A percentile compares a stretch with the other conserved stretches of the same genome.
Evolutionary conservation across 2,797 vertebrate species (phyloP).

Genomic region (Sebastes jordani): DNA sequence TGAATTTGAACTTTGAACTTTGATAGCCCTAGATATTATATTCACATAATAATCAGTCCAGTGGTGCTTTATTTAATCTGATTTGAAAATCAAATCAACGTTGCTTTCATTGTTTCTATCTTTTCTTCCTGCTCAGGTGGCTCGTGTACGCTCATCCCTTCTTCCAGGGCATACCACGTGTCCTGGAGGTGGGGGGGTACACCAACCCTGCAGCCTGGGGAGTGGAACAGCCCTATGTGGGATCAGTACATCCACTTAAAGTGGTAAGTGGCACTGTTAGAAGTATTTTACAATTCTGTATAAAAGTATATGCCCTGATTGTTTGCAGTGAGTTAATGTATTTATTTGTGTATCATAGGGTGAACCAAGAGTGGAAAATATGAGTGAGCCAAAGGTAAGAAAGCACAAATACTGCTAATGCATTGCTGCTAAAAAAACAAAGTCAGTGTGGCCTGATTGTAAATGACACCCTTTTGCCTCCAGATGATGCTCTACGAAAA

Average conservation of each 20-base stretch:
- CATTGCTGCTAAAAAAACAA: neutral
- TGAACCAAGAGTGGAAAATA: constrained; percentile 90
- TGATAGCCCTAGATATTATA: no score
- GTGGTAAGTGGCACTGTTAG: constrained; percentile 81
- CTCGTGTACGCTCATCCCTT: constrained; percentile 91
- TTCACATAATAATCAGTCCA: neutral
- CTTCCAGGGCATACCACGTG: constrained; percentile 88
- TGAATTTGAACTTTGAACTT: no score
- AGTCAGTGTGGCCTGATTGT: neutral
- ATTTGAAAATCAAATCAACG: neutral
- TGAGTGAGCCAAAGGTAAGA: constrained; percentile 88
- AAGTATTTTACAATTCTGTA: neutral
- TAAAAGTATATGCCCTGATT: neutral
- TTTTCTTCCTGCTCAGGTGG: constrained; percentile 82
- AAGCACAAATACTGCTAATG: neutral
- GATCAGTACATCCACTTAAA: constrained; percentile 91
- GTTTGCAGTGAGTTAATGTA: neutral
- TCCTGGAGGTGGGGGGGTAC: constrained; percentile 93
- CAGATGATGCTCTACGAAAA: constrained; percentile 90
- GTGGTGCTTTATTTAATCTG: neutral
- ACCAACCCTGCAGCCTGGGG: constrained; percentile 88
- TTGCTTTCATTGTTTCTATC: neutral
- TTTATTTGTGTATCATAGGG: constrained; percentile 79
- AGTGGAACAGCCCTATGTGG: constrained; percentile 86
- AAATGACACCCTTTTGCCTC: neutral